Conservation (phyloP, 1,140 invertebrate genomes). For the Pygmarrhopalites habei region DNA sequence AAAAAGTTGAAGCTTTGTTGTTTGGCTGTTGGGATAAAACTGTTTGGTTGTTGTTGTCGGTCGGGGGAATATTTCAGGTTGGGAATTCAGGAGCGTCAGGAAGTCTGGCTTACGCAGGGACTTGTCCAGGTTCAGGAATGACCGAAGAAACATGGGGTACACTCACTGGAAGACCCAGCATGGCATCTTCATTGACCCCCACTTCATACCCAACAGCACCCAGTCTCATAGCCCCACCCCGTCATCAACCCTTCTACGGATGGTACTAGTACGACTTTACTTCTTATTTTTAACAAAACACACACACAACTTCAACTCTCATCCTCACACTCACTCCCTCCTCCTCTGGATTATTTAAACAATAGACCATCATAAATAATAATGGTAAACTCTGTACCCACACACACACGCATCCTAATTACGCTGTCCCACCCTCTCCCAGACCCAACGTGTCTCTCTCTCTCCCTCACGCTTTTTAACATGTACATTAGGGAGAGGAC, state of each 20-base stretch:
- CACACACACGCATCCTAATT: too few species aligned
- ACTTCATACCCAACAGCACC: slow-evolving; percentile 20
- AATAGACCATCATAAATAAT: too few species aligned
- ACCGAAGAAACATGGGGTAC: slow-evolving; percentile 21
- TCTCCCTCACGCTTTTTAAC: too few species aligned
- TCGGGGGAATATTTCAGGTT: slow-evolving; percentile 13
- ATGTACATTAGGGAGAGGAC: too few species aligned
- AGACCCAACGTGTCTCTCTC: too few species aligned
- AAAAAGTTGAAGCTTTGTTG: neutral
- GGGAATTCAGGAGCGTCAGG: slow-evolving; percentile 15
- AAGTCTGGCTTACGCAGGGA: slow-evolving; percentile 21
- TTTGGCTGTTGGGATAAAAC: neutral
- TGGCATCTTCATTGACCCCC: slow-evolving; percentile 11
- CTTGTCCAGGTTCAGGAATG: slow-evolving; percentile 24
- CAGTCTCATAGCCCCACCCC: slow-evolving; percentile 22
- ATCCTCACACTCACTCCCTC: too few species aligned
- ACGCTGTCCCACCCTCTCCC: too few species aligned
- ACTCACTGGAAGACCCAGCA: slow-evolving; percentile 14
- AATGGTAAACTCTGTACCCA: too few species aligned
- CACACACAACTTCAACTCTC: too few species aligned
- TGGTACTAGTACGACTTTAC: slow-evolving; percentile 24
- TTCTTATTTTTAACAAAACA: too few species aligned
- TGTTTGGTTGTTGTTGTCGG: neutral
- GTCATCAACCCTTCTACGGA: slow-evolving; percentile 27
- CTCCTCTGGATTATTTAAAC: too few species aligned